phyloP scores from a whole-genome alignment of 2,797 vertebrate genomes.

The Melanotaenia maccullochi region DNA sequence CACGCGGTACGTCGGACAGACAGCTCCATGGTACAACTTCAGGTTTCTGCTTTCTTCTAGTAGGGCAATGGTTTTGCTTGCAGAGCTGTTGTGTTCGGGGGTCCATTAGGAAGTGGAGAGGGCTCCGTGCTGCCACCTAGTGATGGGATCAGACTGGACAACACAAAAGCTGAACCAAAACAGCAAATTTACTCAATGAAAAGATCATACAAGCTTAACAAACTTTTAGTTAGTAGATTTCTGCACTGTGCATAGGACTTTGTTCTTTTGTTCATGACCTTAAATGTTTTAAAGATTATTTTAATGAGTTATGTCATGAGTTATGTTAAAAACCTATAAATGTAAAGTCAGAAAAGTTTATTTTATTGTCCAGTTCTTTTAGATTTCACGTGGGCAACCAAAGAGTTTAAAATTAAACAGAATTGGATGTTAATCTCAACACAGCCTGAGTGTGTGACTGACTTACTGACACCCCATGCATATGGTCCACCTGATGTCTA shows the following conservation, averaged over 20 bases:
- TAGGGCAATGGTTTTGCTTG: slow-evolving; percentile 49
- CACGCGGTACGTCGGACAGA: slow-evolving; percentile 29
- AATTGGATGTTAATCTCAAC: slow-evolving; percentile 79
- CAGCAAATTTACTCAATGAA: slow-evolving; percentile 35
- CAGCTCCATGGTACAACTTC: slow-evolving; percentile 33
- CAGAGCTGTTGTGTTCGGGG: slow-evolving; percentile 60
- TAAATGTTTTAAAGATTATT: slow-evolving; percentile 82
- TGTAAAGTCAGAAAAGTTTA: slow-evolving; percentile 74
- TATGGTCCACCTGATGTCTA: slow-evolving; percentile 22
- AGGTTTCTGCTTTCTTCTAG: slow-evolving; percentile 45
- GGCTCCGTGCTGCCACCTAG: slow-evolving; percentile 53
- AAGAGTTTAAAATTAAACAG: slow-evolving; percentile 85
- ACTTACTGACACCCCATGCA: slow-evolving; percentile 8
- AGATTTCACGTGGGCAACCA: slow-evolving; percentile 89
- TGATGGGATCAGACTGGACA: slow-evolving; percentile 25
- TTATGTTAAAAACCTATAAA: slow-evolving; percentile 72
- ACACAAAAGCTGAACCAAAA: slow-evolving; percentile 36
- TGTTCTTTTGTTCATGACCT: slow-evolving; percentile 62
- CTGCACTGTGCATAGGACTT: slow-evolving; percentile 79
- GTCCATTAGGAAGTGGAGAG: slow-evolving; percentile 41
- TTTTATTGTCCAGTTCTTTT: slow-evolving; percentile 77
- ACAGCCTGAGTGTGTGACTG: slow-evolving; percentile 52
- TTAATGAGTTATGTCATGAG: slow-evolving; percentile 81
- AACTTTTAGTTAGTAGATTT: slow-evolving; percentile 75
- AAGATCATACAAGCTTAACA: slow-evolving; percentile 55